Conservation (phyloP, 2,113 vertebrate species). For the Echinops telfairi region DNA sequence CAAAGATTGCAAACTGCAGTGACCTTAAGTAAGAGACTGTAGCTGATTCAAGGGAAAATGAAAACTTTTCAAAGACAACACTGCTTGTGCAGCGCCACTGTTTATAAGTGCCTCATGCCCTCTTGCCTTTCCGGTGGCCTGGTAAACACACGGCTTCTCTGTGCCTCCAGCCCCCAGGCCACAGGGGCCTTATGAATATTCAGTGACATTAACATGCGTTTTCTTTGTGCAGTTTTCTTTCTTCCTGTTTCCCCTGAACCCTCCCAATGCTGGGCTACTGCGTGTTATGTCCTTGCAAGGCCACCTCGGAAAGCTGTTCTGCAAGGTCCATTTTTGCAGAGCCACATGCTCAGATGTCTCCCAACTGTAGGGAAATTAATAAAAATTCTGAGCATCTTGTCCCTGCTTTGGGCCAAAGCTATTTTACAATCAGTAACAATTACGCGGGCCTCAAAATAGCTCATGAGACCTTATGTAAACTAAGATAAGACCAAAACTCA, state of each 20-base stretch:
- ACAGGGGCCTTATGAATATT: slow-evolving; percentile 86
- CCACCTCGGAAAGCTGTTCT: not conserved
- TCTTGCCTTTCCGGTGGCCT: slow-evolving; percentile 87
- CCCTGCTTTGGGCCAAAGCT: slow-evolving; percentile 30
- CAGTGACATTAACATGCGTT: slow-evolving; percentile 74
- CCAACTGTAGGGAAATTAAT: slow-evolving; percentile 57
- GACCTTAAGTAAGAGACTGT: slow-evolving; percentile 91
- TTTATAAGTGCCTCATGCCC: slow-evolving; percentile 86
- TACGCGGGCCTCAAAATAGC: not conserved
- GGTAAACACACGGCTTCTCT: slow-evolving; percentile 85
- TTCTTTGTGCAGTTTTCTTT: slow-evolving; percentile 36
- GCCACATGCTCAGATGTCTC: slow-evolving; percentile 55
- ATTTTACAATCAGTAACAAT: slow-evolving; percentile 14
- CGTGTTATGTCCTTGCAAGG: slow-evolving; percentile 42
- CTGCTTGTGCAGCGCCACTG: slow-evolving; percentile 84
- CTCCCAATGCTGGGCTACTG: slow-evolving; percentile 25
- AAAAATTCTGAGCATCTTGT: not conserved
- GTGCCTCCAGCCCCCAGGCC: slow-evolving; percentile 81
- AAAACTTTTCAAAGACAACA: slow-evolving; percentile 90
- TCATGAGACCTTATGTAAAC: not conserved
- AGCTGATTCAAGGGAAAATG: slow-evolving; percentile 88
- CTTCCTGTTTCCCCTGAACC: not conserved
- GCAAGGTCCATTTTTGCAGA: not conserved
- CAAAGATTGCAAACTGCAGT: slow-evolving; percentile 91
- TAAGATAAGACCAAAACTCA: no score